Evolutionary conservation across 1,140 invertebrate genomes (phyloP).

Genomic region (Arion vulgaris): DNA sequence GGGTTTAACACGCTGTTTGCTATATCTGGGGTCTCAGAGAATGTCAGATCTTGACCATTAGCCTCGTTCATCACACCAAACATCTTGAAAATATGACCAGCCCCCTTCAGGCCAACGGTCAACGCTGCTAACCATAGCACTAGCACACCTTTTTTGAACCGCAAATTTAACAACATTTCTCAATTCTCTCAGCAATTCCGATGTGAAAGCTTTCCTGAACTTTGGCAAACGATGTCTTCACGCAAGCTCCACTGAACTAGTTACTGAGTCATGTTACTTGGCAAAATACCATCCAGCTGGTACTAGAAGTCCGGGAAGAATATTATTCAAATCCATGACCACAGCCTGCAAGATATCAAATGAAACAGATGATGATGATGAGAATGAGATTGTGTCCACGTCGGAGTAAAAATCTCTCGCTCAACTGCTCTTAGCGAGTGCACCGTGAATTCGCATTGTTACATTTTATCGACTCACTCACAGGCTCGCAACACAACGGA

Average conservation of each 20-base stretch:
- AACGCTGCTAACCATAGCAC: neutral
- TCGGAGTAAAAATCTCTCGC: neutral
- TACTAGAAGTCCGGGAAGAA: neutral
- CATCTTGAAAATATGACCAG: neutral
- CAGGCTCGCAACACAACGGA: neutral
- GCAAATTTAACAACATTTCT: neutral
- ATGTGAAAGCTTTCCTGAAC: neutral
- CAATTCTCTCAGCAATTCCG: neutral
- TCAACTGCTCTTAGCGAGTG: neutral
- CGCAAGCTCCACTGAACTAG: neutral
- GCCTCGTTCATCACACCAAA: neutral
- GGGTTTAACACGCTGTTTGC: neutral
- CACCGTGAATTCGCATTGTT: neutral
- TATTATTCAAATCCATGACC: neutral
- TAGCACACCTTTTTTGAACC: neutral
- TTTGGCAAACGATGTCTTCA: neutral
- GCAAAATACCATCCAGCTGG: neutral
- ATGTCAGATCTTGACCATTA: neutral
- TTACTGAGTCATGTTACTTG: neutral
- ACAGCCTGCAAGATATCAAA: neutral
- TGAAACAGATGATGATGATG: neutral
- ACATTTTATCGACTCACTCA: conserved; percentile 6
- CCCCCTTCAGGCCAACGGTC: conserved; percentile 7
- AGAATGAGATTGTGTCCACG: neutral
- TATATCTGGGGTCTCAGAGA: neutral